Evolutionary conservation across 2,113 vertebrate genomes (phyloP), one percentile per base, ranked within the genome.

Genomic region (Bubalus kerabau): DNA sequence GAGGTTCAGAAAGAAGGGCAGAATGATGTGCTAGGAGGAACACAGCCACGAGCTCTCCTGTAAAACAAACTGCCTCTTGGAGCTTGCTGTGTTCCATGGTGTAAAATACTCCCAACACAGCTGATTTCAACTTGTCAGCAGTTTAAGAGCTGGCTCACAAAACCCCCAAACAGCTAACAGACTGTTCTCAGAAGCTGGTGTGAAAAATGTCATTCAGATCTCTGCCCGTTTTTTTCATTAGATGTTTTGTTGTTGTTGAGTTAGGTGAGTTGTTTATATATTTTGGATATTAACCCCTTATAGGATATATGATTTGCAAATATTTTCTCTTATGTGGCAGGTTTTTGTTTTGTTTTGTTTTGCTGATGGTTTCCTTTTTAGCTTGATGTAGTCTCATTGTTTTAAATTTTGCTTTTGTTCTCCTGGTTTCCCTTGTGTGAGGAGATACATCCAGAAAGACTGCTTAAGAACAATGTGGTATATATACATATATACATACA

Each of bases 401-500:
- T 81, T 32, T 74, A 74, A 81, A 32, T 82, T 82, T 80, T 80
- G 28, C 76, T 50, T 80, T 32, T 80, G 15, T 80, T 6, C 8
- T 28, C 46, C 15, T 50, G 28, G 46, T 80, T 80, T 50, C 46
- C 46, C 26, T 50, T 80, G 76, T 46, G 15, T 80, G 8, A 80
- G 76, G 26, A 50, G 46, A 80, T 8, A 32, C 43, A 48, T 80
- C 26, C 43, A 80, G 43, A 80, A 80, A 80, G 43, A 50, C 2
- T 50, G 43, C 46, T 48, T 80, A 48, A 50, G 46, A 50, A 48
- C 43, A 10, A 80, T 48, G 43, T 19, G 15, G 26, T 76, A 15
- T 24, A 16, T 4, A 28, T 4, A 46, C 2, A 74, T 12, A 74
- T 2, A 74, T 0, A 76, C 0, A 46, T 0, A 48, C 0, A 17